Evolutionary conservation across 2,113 vertebrate genomes (phyloP).

Genomic region (Phaethornis superciliosus): DNA sequence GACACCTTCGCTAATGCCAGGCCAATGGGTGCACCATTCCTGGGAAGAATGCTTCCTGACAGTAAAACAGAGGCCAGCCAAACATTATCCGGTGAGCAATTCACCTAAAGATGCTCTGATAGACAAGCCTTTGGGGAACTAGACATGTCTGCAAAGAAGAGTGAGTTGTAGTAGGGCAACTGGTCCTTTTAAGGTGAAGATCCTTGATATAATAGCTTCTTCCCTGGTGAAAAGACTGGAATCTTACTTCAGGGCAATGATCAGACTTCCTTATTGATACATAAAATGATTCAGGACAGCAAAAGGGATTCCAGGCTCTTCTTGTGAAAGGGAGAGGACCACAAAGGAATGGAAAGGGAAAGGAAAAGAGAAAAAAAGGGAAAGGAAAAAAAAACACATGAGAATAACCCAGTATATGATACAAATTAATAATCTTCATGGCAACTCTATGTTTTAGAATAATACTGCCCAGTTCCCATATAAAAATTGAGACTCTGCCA

Average conservation of each 20-base stretch:
- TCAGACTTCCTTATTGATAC: not conserved
- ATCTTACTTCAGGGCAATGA: not conserved
- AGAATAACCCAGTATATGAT: not conserved
- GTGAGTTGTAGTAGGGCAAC: not conserved
- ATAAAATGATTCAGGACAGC: not conserved
- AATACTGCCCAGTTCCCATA: not conserved
- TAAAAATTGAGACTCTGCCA: not conserved
- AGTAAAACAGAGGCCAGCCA: not conserved
- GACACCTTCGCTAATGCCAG: not conserved
- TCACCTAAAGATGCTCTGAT: not conserved
- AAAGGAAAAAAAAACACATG: accelerated
- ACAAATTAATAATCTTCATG: not conserved
- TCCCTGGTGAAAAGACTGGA: not conserved
- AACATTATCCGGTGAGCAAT: accelerated
- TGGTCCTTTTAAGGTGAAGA: not conserved
- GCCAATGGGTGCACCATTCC: not conserved
- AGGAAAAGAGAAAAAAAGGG: no score
- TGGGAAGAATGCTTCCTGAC: not conserved
- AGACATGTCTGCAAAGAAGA: not conserved
- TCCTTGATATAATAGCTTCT: not conserved
- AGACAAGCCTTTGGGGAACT: not conserved
- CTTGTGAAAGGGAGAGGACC: not conserved
- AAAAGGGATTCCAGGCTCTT: not conserved
- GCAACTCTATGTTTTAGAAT: not conserved
- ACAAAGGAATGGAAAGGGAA: not conserved